Percentiles rank a stretch among this genome's conserved stretches.
Conservation (phyloP, 1,140 invertebrate genomes). For the Macrocentrus cingulum region DNA sequence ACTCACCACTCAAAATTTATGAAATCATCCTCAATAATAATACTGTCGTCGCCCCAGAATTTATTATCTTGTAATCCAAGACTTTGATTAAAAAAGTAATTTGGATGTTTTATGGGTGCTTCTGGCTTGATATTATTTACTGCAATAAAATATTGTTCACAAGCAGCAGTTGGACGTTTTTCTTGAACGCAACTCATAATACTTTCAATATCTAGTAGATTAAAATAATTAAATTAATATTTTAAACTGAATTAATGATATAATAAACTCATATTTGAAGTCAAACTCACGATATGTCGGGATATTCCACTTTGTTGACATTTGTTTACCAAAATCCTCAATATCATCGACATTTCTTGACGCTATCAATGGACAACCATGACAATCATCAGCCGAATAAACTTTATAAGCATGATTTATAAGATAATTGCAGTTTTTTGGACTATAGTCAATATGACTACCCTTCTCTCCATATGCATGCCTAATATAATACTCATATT, state of each 20-base stretch:
- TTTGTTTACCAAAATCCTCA: not conserved
- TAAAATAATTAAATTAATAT: conserved; percentile 1
- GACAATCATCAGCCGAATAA: not conserved
- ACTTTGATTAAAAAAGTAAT: not conserved
- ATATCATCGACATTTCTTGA: not conserved
- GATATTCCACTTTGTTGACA: not conserved
- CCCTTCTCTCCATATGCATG: conserved; percentile 14
- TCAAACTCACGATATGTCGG: not conserved
- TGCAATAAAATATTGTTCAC: not conserved
- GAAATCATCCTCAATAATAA: too few relatives aligned
- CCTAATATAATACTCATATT: conserved; percentile 8
- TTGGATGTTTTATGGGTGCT: not conserved
- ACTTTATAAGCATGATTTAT: not conserved
- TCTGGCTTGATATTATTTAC: not conserved
- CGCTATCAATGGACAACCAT: not conserved
- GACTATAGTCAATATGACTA: not conserved
- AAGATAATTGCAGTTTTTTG: not conserved
- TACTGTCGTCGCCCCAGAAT: too few relatives aligned
- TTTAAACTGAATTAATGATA: not conserved
- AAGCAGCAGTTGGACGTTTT: not conserved
- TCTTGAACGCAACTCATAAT: not conserved
- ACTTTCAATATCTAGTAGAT: not conserved
- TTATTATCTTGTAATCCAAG: too few relatives aligned
- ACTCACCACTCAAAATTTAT: too few relatives aligned
- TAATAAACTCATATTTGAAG: not conserved